phyloP scores from a whole-genome alignment of 1,140 invertebrate species.

The Zaprionus davidi region DNA sequence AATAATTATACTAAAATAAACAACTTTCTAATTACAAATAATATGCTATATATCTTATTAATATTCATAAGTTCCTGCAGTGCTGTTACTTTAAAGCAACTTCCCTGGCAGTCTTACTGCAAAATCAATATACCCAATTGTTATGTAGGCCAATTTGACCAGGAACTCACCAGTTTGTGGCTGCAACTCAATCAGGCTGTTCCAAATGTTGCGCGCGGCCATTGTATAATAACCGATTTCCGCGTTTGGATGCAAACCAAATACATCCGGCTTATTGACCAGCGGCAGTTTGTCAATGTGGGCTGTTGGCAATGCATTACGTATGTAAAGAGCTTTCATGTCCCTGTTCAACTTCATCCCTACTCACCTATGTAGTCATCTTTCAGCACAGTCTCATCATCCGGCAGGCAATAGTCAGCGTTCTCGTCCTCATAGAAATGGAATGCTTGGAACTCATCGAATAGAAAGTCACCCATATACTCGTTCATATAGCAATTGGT shows the following conservation, averaged over 20 bases:
- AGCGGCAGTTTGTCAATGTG: slow-evolving; percentile 90
- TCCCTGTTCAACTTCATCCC: background rate
- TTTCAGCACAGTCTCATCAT: slow-evolving; percentile 86
- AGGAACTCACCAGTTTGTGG: slow-evolving; percentile 90
- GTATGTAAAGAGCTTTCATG: slow-evolving; percentile 54
- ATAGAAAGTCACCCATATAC: slow-evolving; percentile 96
- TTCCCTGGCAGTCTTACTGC: too few species aligned
- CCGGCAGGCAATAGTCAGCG: slow-evolving; percentile 92
- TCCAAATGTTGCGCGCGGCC: slow-evolving; percentile 93
- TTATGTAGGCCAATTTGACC: slow-evolving; percentile 7
- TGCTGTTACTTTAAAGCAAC: background rate
- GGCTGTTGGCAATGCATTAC: slow-evolving; percentile 72
- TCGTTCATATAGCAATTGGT: slow-evolving; percentile 95
- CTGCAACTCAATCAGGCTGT: slow-evolving; percentile 92
- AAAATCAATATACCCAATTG: slow-evolving; percentile 25
- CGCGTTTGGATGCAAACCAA: slow-evolving; percentile 96
- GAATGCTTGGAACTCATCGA: slow-evolving; percentile 94
- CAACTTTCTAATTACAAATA: too few species aligned
- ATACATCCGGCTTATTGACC: slow-evolving; percentile 92
- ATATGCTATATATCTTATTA: too few species aligned
- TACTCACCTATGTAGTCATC: slow-evolving; percentile 89
- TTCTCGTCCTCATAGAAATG: slow-evolving; percentile 92
- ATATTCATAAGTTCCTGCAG: too few species aligned
- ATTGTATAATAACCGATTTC: slow-evolving; percentile 96
- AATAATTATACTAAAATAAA: too few species aligned